Percentiles rank a stretch among this genome's conserved stretches.
These are phyloP conservation scores for Zeus faber DNA, from an alignment of 2,113 vertebrate species.

Conservation along the genomic window DNA sequence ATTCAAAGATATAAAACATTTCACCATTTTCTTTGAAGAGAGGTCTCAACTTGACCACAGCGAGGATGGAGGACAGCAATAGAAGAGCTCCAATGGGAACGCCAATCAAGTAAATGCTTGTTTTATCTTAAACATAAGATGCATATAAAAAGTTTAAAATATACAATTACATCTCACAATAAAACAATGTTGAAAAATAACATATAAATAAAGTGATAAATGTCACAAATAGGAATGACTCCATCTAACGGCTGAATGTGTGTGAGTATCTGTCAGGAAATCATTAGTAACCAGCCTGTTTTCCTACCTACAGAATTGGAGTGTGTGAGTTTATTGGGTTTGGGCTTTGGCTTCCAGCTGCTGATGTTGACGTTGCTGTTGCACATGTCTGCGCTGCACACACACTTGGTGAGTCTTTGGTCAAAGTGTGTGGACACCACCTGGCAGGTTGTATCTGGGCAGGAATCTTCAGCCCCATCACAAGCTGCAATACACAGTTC, in stretches of 20 bases:
- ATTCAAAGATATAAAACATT: slow-evolving; percentile 1
- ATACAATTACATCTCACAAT: too few species aligned
- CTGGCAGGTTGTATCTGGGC: slow-evolving; percentile 52
- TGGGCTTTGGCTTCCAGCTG: background rate
- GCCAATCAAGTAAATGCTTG: slow-evolving; percentile 1
- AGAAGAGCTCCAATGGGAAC: slow-evolving; percentile 26
- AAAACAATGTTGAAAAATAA: too few species aligned
- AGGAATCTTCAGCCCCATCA: slow-evolving; percentile 33
- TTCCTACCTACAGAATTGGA: slow-evolving; percentile 33
- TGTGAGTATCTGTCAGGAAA: too few species aligned
- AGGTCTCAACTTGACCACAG: slow-evolving; percentile 23
- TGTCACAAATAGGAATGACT: too few species aligned
- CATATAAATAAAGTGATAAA: too few species aligned
- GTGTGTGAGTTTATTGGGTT: slow-evolving; percentile 2
- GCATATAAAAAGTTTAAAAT: too few species aligned
- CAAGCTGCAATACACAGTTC: slow-evolving; percentile 45
- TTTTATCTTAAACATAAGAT: slow-evolving; percentile 30
- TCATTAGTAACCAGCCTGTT: too few species aligned
- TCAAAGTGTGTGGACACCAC: background rate
- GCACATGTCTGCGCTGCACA: slow-evolving; percentile 83
- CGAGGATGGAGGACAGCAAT: slow-evolving; percentile 13
- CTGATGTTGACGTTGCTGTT: slow-evolving; percentile 65
- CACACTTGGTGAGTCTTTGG: slow-evolving; percentile 56
- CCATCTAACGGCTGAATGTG: too few species aligned
- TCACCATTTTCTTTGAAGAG: slow-evolving; percentile 44